Conservation (phyloP, 2,888 invertebrate genomes). For the Boloria euphrosyne region DNA sequence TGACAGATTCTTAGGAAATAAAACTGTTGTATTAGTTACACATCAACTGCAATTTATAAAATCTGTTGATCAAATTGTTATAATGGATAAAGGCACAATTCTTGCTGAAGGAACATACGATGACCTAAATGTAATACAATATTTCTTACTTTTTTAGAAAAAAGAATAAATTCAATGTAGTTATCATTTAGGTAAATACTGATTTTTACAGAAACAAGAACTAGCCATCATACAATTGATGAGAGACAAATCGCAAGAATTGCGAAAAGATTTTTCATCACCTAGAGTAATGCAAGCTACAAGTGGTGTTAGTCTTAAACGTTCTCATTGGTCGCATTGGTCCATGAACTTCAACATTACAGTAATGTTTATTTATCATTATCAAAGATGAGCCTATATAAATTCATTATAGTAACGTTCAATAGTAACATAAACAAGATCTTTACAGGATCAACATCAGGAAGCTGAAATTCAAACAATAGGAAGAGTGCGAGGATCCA, state of each 20-base stretch:
- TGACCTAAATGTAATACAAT: conserved; percentile 59
- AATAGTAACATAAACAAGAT: not conserved
- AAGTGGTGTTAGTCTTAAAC: conserved; percentile 60
- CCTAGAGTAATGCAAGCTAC: conserved; percentile 45
- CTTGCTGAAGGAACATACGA: conserved; percentile 65
- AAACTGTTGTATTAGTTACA: conserved; percentile 89
- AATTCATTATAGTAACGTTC: not conserved
- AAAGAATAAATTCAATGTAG: not conserved
- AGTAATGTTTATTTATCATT: conserved; percentile 45
- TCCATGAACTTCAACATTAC: conserved; percentile 59
- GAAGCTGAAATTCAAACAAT: conserved; percentile 63
- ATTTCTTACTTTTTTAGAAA: not conserved
- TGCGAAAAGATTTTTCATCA: conserved; percentile 53
- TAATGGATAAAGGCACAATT: conserved; percentile 69
- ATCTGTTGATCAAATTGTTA: conserved; percentile 83
- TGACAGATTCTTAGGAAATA: conserved; percentile 80
- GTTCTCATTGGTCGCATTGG: conserved; percentile 54
- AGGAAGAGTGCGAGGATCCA: conserved; percentile 66
- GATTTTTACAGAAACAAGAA: conserved; percentile 54
- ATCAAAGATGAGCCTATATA: not conserved
- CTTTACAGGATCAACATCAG: conserved; percentile 65
- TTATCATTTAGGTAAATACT: not conserved
- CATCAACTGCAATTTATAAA: conserved; percentile 92
- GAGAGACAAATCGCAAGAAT: conserved; percentile 64
- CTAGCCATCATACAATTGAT: conserved; percentile 66